Conservation (phyloP, 2,888 invertebrate species). For the Ferrisia virgata region DNA sequence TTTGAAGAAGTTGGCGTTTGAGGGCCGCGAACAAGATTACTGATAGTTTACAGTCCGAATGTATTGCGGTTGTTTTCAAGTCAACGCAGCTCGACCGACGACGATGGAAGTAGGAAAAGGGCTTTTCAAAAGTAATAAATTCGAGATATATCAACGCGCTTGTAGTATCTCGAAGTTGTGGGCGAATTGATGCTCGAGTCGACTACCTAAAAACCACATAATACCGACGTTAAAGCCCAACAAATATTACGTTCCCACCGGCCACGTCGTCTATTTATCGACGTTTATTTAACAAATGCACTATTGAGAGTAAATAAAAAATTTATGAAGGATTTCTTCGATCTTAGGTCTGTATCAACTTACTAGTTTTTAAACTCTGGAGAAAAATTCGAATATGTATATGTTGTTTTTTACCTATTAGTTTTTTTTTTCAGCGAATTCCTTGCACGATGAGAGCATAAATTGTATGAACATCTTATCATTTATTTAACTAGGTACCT, state of each 20-base stretch:
- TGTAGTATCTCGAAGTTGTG: not conserved
- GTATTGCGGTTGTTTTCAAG: not conserved
- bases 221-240: not conserved
- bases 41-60: not conserved
- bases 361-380: not conserved
- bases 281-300: not conserved
- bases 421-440: not conserved
- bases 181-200: not conserved
- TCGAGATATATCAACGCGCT: not conserved
- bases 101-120: not conserved
- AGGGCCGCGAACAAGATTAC: not conserved
- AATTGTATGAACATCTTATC: not conserved
- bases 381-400: not conserved
- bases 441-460: not conserved
- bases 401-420: not conserved
- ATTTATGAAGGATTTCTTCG: not conserved
- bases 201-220: not conserved
- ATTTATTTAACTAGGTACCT: not conserved
- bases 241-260: not conserved
- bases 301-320: not conserved
- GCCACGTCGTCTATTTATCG: not conserved
- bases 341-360: no score
- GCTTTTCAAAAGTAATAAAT: not conserved
- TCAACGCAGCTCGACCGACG: no score
- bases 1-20: not conserved